Conservation (phyloP, 2,797 vertebrate genomes). For the Peromyscus aztecus region DNA sequence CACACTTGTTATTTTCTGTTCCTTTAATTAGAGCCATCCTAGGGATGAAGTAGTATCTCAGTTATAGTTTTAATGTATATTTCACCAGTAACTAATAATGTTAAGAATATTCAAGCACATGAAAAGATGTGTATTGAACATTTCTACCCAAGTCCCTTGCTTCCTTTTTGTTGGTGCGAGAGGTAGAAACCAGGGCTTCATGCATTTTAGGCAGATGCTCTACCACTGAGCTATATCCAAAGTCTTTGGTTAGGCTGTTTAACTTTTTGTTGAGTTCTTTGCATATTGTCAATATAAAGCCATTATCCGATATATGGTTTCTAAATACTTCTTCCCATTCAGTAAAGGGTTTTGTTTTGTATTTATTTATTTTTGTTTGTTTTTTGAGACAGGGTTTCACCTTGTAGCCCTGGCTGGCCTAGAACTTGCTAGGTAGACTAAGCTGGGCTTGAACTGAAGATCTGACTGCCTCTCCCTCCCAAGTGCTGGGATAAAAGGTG, state of each 20-base stretch:
- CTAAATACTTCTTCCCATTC: constrained; percentile 25
- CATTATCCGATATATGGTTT: background rate
- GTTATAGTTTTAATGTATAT: background rate
- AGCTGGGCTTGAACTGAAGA: background rate
- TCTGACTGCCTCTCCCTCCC: background rate
- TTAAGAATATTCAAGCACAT: background rate
- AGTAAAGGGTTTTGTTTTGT: background rate
- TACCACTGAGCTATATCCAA: background rate
- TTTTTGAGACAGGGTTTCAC: background rate
- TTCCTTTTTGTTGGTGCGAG: background rate
- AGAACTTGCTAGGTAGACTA: background rate
- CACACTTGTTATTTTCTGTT: background rate
- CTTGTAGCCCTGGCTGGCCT: background rate
- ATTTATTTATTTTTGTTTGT: background rate
- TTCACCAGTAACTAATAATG: background rate
- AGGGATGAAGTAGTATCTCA: background rate
- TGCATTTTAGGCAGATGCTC: background rate
- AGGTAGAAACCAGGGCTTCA: background rate
- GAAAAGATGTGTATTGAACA: background rate
- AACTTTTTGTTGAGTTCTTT: constrained; percentile 31
- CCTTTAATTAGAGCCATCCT: background rate
- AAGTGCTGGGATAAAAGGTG: background rate
- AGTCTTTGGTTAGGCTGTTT: background rate
- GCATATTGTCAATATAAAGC: background rate
- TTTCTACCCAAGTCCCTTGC: background rate